Percentiles rank a stretch among this genome's conserved stretches.
phyloP scores from a whole-genome alignment of 2,888 invertebrate species.

The Epistrophe grossulariae region DNA sequence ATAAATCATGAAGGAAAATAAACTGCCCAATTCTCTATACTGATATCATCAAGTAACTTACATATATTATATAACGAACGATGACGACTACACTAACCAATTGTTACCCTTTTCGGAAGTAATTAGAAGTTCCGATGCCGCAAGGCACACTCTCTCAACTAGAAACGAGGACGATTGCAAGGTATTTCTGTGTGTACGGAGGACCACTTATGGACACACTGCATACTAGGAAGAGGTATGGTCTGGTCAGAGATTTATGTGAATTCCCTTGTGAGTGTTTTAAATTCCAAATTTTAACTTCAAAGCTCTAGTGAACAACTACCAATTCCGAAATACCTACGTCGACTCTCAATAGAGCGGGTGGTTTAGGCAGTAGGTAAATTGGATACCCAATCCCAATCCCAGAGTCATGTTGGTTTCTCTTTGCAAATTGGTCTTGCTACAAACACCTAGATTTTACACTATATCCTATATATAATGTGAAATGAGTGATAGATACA shows the following conservation, averaged over 20 bases:
- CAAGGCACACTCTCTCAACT: constrained; percentile 15
- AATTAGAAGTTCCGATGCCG: constrained; percentile 36
- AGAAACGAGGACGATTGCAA: not conserved
- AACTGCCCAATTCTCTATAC: constrained; percentile 31
- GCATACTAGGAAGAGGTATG: constrained; percentile 8
- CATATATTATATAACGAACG: constrained; percentile 33
- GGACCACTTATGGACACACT: constrained; percentile 22
- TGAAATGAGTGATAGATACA: constrained; percentile 10
- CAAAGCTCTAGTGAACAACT: constrained; percentile 46
- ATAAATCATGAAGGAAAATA: constrained; percentile 53
- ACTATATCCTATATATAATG: not conserved
- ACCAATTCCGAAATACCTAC: constrained; percentile 13
- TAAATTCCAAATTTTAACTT: constrained; percentile 54
- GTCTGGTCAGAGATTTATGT: constrained; percentile 59
- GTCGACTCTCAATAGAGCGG: not conserved
- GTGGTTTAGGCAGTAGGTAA: constrained; percentile 7
- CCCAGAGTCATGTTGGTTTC: constrained; percentile 18
- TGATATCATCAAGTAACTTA: constrained; percentile 33
- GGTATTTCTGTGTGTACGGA: constrained; percentile 17
- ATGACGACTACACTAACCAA: constrained; percentile 22
- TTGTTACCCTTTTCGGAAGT: constrained; percentile 53
- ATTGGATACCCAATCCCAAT: constrained; percentile 39
- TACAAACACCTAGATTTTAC: constrained; percentile 34
- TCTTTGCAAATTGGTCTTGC: constrained; percentile 50
- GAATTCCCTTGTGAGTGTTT: constrained; percentile 49